Conservation (phyloP, 2,113 vertebrate species). For the Hyaena hyaena region DNA sequence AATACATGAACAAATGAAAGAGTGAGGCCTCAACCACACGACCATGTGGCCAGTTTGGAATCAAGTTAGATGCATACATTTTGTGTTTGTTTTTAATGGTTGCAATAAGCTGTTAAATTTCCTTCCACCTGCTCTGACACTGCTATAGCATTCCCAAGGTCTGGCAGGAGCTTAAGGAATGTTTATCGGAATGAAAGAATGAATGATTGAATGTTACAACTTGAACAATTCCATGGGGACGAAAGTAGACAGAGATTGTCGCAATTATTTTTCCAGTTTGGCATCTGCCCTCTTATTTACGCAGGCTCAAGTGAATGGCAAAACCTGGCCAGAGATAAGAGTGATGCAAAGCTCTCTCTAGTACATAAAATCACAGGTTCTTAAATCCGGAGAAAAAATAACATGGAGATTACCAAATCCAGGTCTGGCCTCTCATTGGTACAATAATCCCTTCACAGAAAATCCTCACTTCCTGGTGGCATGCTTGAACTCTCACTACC, state of each 20-base stretch:
- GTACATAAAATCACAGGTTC: neutral
- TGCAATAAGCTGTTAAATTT: neutral
- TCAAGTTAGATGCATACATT: neutral
- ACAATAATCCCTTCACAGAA: neutral
- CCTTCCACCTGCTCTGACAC: neutral
- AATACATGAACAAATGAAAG: neutral
- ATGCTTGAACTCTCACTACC: neutral
- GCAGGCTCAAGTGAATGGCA: neutral
- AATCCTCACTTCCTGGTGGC: neutral
- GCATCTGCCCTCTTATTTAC: neutral
- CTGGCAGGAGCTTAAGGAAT: neutral
- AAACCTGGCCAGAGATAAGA: neutral
- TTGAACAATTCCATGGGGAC: neutral
- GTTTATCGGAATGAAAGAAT: neutral
- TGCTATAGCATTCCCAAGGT: neutral
- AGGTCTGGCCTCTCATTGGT: neutral
- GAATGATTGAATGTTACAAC: neutral
- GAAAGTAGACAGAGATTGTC: neutral
- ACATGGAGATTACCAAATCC: neutral
- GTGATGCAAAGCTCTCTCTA: neutral
- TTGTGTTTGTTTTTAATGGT: neutral
- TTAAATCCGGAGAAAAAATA: neutral
- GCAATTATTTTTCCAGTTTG: neutral
- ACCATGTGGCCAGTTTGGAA: neutral
- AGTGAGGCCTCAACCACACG: neutral